These are phyloP conservation scores for Strix aluco DNA, from an alignment of 2,113 vertebrate species.

Conservation along the genomic window DNA sequence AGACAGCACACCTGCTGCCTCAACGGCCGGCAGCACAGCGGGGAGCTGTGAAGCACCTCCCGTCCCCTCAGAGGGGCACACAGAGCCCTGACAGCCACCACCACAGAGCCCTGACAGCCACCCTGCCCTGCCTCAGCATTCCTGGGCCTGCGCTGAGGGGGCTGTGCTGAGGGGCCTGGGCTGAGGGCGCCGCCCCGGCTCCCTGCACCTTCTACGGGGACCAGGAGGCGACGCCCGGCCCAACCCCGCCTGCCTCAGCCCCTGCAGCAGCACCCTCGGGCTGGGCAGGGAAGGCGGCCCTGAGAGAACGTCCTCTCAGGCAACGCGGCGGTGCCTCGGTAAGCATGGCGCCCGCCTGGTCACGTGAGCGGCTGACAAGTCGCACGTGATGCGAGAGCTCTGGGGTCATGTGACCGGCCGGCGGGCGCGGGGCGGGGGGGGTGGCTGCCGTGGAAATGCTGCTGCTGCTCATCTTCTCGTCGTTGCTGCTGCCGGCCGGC, in stretches of 20 bases:
- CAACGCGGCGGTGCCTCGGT: too few species aligned
- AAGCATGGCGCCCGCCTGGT: neutral
- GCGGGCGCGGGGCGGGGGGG: fast-evolving
- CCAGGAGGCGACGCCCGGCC: fast-evolving
- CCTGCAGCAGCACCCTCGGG: fast-evolving
- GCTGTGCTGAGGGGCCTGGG: too few species aligned
- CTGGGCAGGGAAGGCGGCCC: too few species aligned
- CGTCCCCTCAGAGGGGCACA: too few species aligned
- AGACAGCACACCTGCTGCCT: neutral
- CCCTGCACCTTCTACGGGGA: fast-evolving
- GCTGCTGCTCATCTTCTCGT: fast-evolving
- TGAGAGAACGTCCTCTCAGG: too few species aligned
- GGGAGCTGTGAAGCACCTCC: neutral
- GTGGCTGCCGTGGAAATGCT: neutral
- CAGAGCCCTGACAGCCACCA: neutral
- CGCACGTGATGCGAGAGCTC: fast-evolving
- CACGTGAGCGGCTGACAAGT: neutral
- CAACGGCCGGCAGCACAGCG: too few species aligned
- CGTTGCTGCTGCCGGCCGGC: too few species aligned
- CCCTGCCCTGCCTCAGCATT: neutral
- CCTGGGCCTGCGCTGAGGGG: too few species aligned
- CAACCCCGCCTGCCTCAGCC: fast-evolving
- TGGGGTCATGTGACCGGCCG: fast-evolving
- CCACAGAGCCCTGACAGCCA: neutral
- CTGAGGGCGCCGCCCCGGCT: fast-evolving